phyloP scores from a whole-genome alignment of 1,140 invertebrate species.

The Zaprionus ghesquierei region DNA sequence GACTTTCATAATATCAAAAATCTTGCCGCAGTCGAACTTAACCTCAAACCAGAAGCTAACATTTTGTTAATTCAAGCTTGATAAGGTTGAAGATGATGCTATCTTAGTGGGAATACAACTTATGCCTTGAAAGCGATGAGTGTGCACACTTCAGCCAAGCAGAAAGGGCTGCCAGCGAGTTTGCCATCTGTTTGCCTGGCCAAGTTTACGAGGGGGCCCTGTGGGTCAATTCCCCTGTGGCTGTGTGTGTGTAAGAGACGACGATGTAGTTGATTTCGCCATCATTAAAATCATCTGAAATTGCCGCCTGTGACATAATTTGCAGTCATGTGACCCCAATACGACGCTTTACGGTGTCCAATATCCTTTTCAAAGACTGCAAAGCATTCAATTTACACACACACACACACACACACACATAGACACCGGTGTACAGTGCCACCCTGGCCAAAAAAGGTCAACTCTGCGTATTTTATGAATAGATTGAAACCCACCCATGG shows the following conservation, averaged over 20 bases:
- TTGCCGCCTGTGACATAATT: conserved; percentile 68
- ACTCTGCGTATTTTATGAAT: conserved; percentile 61
- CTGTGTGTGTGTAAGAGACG: not conserved
- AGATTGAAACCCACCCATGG: conserved; percentile 44
- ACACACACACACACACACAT: not conserved
- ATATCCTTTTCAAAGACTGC: conserved; percentile 40
- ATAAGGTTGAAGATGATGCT: not conserved
- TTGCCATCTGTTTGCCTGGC: not conserved
- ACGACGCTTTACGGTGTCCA: conserved; percentile 18
- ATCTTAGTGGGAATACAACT: not conserved
- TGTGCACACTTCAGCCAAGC: not conserved
- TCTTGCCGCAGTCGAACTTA: not conserved
- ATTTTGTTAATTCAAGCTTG: not conserved
- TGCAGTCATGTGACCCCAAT: conserved; percentile 54
- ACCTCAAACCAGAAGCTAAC: not conserved
- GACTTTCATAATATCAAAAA: not conserved
- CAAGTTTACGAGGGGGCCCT: not conserved
- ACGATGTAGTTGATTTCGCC: conserved; percentile 47
- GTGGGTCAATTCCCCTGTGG: conserved; percentile 46
- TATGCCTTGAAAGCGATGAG: not conserved
- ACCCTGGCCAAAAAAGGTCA: conserved; percentile 11
- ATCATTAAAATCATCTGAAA: conserved; percentile 70
- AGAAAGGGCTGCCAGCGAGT: not conserved
- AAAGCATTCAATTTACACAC: conserved; percentile 34
- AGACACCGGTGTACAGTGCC: not conserved